These are phyloP conservation scores for Nephrotoma guestfalica DNA, from an alignment of 2,888 invertebrate genomes.

Conservation along the genomic window DNA sequence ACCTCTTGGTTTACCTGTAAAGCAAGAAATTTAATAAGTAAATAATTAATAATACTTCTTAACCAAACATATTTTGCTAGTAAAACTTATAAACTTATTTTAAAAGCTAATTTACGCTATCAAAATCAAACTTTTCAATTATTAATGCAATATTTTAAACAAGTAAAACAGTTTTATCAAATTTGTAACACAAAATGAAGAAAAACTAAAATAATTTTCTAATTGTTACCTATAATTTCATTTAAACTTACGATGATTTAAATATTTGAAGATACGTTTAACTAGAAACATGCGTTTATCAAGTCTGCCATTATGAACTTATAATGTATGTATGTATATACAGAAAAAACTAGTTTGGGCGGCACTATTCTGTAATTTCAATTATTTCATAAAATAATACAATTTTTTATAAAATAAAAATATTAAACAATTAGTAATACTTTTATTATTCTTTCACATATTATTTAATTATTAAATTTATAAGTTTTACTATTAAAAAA, in stretches of 20 bases:
- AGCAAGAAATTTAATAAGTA: slow-evolving; percentile 13
- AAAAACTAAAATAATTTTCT: background rate
- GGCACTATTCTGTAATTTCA: background rate
- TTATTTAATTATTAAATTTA: background rate
- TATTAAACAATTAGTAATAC: background rate
- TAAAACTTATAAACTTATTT: background rate
- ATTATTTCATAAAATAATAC: background rate
- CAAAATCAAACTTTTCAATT: background rate
- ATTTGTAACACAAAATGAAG: background rate
- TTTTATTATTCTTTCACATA: background rate
- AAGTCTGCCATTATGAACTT: slow-evolving; percentile 6
- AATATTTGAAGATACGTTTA: background rate
- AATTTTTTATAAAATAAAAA: background rate
- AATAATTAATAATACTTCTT: background rate
- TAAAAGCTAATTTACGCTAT: background rate
- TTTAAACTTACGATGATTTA: background rate
- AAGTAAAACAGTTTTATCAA: background rate
- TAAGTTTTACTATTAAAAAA: background rate
- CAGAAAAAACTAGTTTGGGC: background rate
- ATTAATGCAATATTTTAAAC: background rate
- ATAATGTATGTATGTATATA: background rate
- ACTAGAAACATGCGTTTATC: slow-evolving; percentile 2
- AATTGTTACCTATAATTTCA: background rate
- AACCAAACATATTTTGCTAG: background rate
- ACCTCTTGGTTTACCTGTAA: slow-evolving; percentile 94